phyloP scores from a whole-genome alignment of 2,113 vertebrate genomes.

The Cryptoleucopteryx plumbea region DNA sequence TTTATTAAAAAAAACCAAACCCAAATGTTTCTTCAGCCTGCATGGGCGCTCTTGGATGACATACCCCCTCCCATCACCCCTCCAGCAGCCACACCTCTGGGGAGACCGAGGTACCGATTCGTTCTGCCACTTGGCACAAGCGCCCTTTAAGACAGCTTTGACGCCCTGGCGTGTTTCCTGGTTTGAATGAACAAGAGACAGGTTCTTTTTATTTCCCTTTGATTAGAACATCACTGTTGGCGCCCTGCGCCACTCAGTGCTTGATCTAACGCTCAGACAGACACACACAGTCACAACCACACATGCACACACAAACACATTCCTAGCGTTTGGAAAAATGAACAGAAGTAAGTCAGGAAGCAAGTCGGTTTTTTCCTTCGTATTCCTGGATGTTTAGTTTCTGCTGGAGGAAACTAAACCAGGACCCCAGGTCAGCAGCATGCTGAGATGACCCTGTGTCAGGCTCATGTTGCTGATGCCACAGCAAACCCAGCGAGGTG shows the following conservation, averaged over 20 bases:
- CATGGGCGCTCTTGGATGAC: not conserved
- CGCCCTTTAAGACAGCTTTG: conserved; percentile 4
- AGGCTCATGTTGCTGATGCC: not conserved
- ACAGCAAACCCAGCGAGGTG: not conserved
- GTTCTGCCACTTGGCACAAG: not conserved
- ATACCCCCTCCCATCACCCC: not conserved
- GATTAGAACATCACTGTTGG: conserved; percentile 48
- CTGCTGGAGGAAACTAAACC: not conserved
- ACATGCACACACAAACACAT: not conserved
- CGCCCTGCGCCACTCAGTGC: conserved; percentile 28
- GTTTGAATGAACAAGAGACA: conserved; percentile 14
- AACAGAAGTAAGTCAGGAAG: conserved; percentile 16
- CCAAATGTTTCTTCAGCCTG: not conserved
- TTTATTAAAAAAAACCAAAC: not conserved
- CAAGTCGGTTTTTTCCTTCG: not conserved
- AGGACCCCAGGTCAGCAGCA: not conserved
- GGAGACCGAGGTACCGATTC: not conserved
- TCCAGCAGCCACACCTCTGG: not conserved
- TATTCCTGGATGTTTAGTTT: not conserved
- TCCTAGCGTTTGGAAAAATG: not conserved
- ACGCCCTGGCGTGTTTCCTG: not conserved
- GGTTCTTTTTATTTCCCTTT: conserved; percentile 27
- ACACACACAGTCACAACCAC: conserved; percentile 5
- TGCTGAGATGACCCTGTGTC: not conserved
- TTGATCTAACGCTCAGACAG: not conserved